These are phyloP conservation scores for Drosophila colorata DNA, from an alignment of 2,888 invertebrate genomes.

Conservation along the genomic window DNA sequence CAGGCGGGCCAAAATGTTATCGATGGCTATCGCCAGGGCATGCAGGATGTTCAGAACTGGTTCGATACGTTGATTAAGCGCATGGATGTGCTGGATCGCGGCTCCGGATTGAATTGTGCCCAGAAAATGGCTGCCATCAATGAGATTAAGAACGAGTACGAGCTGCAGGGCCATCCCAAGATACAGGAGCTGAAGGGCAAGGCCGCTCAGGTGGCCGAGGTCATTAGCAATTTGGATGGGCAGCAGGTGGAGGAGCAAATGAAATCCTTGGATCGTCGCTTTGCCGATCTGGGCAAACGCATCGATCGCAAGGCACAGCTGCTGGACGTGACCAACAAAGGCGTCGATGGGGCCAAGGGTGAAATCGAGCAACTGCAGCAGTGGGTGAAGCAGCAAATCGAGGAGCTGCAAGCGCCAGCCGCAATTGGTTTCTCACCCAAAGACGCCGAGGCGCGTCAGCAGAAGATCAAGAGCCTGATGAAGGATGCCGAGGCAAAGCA, in stretches of 20 bases:
- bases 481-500: conserved; percentile 95
- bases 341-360: conserved; percentile 91
- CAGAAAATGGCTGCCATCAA: conserved; percentile 92
- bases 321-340: conserved; percentile 93
- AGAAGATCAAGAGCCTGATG: conserved; percentile 89
- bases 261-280: conserved; percentile 93
- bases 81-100: conserved; percentile 93
- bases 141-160: conserved; percentile 91
- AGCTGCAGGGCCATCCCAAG: conserved; percentile 89
- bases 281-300: conserved; percentile 93
- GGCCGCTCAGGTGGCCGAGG: conserved; percentile 90
- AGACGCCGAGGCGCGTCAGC: conserved; percentile 90
- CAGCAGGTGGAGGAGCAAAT: conserved; percentile 96
- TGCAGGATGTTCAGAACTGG: conserved; percentile 92
- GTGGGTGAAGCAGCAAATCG: conserved; percentile 92
- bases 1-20: conserved; percentile 91
- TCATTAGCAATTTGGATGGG: conserved; percentile 94
- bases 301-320: conserved; percentile 94
- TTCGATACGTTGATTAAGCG: conserved; percentile 92
- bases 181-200: conserved; percentile 90
- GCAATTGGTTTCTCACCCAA: conserved; percentile 92
- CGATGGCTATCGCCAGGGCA: conserved; percentile 91
- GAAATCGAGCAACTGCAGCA: conserved; percentile 92
- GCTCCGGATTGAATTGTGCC: conserved; percentile 92
- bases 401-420: conserved; percentile 88